A percentile compares a stretch with the other conserved stretches of the same genome.
Conservation (phyloP, 1,140 invertebrate species). For the Brachionus manjavacas region DNA sequence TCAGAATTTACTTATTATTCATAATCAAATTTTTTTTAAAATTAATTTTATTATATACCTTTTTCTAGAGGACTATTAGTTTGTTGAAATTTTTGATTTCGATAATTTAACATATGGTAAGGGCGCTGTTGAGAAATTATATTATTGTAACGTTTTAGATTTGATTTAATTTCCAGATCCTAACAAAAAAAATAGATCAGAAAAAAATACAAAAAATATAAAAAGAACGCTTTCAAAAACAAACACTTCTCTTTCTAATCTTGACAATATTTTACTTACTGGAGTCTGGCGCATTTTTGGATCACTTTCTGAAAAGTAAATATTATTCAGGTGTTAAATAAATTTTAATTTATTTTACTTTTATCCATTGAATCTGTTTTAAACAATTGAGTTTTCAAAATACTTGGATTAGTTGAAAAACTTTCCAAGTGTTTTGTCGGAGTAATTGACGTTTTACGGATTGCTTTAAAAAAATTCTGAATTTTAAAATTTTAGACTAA, state of each 20-base stretch:
- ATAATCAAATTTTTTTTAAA: not conserved
- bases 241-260: not conserved
- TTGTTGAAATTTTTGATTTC: not conserved
- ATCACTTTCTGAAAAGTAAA: conserved; percentile 7
- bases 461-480: not conserved
- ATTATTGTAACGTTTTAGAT: not conserved
- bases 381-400: conserved; percentile 13
- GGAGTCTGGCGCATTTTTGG: not conserved
- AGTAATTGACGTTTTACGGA: conserved; percentile 13
- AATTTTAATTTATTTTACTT: not conserved
- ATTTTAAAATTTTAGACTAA: not conserved
- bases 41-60: not conserved
- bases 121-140: not conserved
- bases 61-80: not conserved
- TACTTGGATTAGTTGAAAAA: conserved; percentile 15
- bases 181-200: not conserved
- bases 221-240: not conserved
- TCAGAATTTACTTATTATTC: not conserved
- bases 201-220: not conserved
- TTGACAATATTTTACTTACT: not conserved
- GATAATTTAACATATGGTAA: not conserved
- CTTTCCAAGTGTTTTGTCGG: conserved; percentile 21
- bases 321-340: not conserved
- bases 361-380: not conserved
- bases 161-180: not conserved